phyloP scores from a whole-genome alignment of 2,797 vertebrate genomes.

The Coregonus suidteri region DNA sequence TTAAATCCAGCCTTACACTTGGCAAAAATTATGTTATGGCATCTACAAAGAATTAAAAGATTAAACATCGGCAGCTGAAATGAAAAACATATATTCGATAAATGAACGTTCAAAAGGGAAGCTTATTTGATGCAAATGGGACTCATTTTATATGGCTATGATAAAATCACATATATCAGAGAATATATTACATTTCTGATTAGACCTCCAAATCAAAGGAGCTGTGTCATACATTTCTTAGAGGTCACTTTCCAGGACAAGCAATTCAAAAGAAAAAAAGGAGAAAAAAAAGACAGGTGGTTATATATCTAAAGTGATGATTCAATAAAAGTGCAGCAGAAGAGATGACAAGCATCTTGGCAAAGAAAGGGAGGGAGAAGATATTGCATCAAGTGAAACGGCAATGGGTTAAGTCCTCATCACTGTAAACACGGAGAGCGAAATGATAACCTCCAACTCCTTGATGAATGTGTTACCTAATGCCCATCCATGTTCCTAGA shows the following conservation, averaged over 20 bases:
- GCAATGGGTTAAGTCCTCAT: constrained; percentile 24
- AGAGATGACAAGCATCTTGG: constrained; percentile 33
- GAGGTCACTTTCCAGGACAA: constrained; percentile 51
- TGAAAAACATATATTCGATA: constrained; percentile 51
- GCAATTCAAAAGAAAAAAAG: background rate
- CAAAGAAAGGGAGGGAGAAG: background rate
- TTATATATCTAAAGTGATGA: constrained; percentile 32
- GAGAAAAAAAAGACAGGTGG: no score
- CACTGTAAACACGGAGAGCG: constrained; percentile 6
- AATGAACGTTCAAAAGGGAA: constrained; percentile 55
- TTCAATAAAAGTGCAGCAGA: constrained; percentile 53
- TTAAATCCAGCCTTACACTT: background rate
- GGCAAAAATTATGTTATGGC: constrained; percentile 58
- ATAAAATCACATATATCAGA: constrained; percentile 60
- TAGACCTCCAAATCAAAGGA: constrained; percentile 64
- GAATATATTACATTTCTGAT: constrained; percentile 67
- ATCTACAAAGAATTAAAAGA: constrained; percentile 65
- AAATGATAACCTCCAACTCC: constrained; percentile 44
- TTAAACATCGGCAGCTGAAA: constrained; percentile 64
- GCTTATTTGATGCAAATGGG: constrained; percentile 61
- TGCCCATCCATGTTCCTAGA: constrained; percentile 41
- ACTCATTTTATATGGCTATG: constrained; percentile 66
- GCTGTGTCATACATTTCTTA: constrained; percentile 61
- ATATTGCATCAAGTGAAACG: constrained; percentile 20
- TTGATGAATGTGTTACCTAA: constrained; percentile 48